Evolutionary conservation across 2,113 vertebrate genomes (phyloP), one percentile per base, ranked within the genome.

Genomic region (Myiopsitta monachus): DNA sequence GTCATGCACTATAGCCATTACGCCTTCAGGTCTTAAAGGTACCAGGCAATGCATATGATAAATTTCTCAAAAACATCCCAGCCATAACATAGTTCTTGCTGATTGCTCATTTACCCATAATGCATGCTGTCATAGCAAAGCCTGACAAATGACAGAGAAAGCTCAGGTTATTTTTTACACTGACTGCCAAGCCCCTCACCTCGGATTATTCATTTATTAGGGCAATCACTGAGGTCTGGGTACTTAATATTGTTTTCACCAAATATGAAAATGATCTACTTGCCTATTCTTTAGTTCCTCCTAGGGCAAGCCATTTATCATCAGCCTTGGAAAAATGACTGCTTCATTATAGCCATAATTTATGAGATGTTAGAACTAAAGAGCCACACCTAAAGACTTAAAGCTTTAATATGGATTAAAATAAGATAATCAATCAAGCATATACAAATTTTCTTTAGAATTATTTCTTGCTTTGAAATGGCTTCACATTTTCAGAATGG

Each of bases 261-360:
- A 99, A 99, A 98, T 99, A 99, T 99, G 98, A 98, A 99, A 98
- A 99, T 98, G 97, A 98, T 98, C 98, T 98, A 98, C 98, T 99
- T 98, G 98, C 98, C 98, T 98, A 98, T 98, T 97, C 98, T 98
- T 98, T 96, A 95, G 98, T 98, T 98, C 98, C 98, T 99, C 98
- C 98, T 98, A 98, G 97, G 97, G 98, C 98, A 98, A 98, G 98
- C 98, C 97, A 98, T 99, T 99, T 98, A 98, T 99, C 98, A 98
- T 98, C 98, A 97, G 97, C 98, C 96, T 97, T 97, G 98, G 97
- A 98, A 98, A 98, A 98, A 98, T 98, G 98, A 98, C 98, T 98
- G 98, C 98, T 98, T 98, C 98, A 98, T 98, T 98, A 98, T 98
- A 97, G 97, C 97, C 89, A 95, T 98, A 98, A 98, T 98, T 98